Evolutionary conservation across 2,888 invertebrate genomes (phyloP).

Genomic region (Chalcosyrphus nemorum): DNA sequence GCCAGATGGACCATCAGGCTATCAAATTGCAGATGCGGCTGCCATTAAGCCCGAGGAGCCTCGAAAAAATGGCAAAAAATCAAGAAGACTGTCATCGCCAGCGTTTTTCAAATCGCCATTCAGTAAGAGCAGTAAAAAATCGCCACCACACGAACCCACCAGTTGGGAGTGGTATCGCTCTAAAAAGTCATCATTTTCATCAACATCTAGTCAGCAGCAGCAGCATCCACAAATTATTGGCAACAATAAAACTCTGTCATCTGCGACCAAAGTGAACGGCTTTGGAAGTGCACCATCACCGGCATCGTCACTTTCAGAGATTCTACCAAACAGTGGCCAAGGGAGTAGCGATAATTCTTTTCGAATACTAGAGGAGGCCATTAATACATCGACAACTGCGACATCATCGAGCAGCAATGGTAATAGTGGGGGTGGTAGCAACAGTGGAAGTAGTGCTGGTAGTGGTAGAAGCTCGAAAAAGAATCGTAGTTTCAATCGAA

Average conservation of each 20-base stretch:
- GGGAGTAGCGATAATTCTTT: constrained; percentile 79
- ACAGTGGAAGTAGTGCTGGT: constrained; percentile 77
- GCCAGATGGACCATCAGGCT: constrained; percentile 81
- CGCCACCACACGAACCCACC: constrained; percentile 80
- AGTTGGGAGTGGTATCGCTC: constrained; percentile 82
- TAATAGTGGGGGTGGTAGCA: constrained; percentile 73
- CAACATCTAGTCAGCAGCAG: constrained; percentile 59
- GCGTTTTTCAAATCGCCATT: constrained; percentile 84
- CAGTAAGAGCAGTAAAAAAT: constrained; percentile 81
- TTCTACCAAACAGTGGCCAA: constrained; percentile 77
- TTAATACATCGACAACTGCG: constrained; percentile 72
- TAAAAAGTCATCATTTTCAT: constrained; percentile 75
- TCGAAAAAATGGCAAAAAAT: constrained; percentile 79
- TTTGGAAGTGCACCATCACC: constrained; percentile 67
- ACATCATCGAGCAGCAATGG: constrained; percentile 72
- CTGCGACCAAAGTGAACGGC: constrained; percentile 54
- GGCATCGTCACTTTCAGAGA: constrained; percentile 79
- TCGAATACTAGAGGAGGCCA: constrained; percentile 79
- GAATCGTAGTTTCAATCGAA: constrained; percentile 88
- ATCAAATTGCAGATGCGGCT: constrained; percentile 76
- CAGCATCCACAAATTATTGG: constrained; percentile 27
- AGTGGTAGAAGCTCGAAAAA: constrained; percentile 82
- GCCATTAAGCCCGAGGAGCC: constrained; percentile 71
- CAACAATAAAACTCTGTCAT: neutral
- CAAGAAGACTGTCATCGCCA: constrained; percentile 84